A percentile compares a stretch with the other conserved stretches of the same genome.
Conservation (phyloP, 1,140 invertebrate genomes). For the Wasmannia auropunctata region DNA sequence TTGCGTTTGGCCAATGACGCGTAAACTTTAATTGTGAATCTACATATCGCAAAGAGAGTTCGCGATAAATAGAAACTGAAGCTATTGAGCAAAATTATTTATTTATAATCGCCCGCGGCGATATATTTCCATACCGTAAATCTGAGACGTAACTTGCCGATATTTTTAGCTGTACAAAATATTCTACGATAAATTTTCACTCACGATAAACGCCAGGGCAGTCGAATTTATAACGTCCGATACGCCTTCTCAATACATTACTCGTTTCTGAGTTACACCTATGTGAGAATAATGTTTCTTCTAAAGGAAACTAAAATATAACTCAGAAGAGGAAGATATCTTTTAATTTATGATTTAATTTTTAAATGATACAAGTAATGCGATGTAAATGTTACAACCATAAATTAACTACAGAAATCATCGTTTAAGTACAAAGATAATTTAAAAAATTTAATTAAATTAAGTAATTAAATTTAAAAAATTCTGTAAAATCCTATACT, state of each 20-base stretch:
- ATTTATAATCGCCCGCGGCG: neutral
- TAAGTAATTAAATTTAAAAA: neutral
- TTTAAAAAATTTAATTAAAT: neutral
- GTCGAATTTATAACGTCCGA: slow-evolving; percentile 41
- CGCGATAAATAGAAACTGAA: neutral
- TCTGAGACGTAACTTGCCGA: neutral
- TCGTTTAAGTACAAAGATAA: neutral
- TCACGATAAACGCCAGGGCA: slow-evolving; percentile 32
- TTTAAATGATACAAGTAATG: neutral
- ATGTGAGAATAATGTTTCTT: slow-evolving; percentile 2
- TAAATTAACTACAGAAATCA: neutral
- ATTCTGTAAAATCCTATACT: neutral
- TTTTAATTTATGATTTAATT: neutral
- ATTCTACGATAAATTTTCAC: slow-evolving; percentile 52
- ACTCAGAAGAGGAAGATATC: neutral
- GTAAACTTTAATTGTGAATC: slow-evolving; percentile 19
- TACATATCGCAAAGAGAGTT: neutral
- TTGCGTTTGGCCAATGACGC: neutral
- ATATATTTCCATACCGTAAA: slow-evolving; percentile 30
- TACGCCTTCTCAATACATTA: slow-evolving; percentile 25
- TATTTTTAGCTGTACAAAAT: slow-evolving; percentile 24
- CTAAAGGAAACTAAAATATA: neutral
- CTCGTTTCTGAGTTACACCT: slow-evolving; percentile 22
- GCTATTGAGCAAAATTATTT: slow-evolving; percentile 19
- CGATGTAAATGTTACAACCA: neutral